Evolutionary conservation across 2,888 invertebrate genomes (phyloP), one percentile per base, ranked within the genome.

Genomic region (Anoncus sp.): DNA sequence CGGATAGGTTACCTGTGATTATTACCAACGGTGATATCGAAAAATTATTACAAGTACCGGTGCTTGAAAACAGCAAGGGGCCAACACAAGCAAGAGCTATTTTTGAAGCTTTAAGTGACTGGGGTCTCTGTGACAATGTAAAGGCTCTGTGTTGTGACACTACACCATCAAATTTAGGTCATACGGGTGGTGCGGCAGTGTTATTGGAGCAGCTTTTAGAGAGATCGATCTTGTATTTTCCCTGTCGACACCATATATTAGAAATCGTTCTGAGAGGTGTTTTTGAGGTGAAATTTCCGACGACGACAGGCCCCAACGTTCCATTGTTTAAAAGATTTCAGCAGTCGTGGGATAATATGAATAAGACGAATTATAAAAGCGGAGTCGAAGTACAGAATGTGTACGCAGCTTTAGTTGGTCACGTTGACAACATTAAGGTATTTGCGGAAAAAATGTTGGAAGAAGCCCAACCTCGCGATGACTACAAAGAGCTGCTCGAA

Each of bases 401-500:
- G 22, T 22, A 70, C 16, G 38, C 27, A 27, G 31, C 22, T 16
- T 53, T 69, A 5, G 20, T 12, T 45, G 63, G 16, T 14, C 53
- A 67, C 24, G 47, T 67, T 27, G 35, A 27, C 5, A 45, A 24
- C 20, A 31, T 51, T 45, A 49, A 62, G 9, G 24, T 24, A 22
- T 55, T 55, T 20, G 16, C 70, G 1, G 40, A 69, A 18, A 27
- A 60, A 16, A 53, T 38, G n/a, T 62, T 59, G 10, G 22, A 43
- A 38, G 24, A 55, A n/a, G 31, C 12, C 22, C 49, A 62, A 10
- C 80, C 78, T n/a, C 66, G 83, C 60, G 79, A 77, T 55, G 85
- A 85, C 69, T 85, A 86, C 62, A 78, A 80, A 74, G 85, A 86
- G 59, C 59, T 85, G 18, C 62, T 87, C 20, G 78, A 83, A 59